Percentiles rank a stretch among this genome's conserved stretches.
These are phyloP conservation scores for Gobionotothen gibberifrons DNA, from an alignment of 2,797 vertebrate genomes.

Conservation along the genomic window DNA sequence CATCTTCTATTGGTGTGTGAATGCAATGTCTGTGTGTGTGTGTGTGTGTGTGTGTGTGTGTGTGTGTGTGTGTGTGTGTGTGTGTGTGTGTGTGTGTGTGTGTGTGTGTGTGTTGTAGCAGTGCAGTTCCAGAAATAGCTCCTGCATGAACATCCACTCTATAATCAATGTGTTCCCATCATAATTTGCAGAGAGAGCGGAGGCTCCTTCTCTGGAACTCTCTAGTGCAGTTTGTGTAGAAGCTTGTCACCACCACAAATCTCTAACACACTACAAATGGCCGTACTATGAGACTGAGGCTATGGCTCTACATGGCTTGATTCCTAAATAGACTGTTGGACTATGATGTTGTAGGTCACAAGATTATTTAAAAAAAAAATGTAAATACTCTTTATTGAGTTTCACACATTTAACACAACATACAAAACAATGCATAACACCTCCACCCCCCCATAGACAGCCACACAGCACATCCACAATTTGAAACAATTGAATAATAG, in stretches of 20 bases:
- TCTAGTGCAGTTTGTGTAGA: too few relatives aligned
- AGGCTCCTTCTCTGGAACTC: not conserved
- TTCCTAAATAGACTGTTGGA: not conserved
- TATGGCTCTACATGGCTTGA: not conserved
- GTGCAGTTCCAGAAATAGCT: constrained; percentile 37
- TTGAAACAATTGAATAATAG: too few relatives aligned
- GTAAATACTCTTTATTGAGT: too few relatives aligned
- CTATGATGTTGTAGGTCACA: not conserved
- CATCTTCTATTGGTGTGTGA: not conserved
- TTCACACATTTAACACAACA: too few relatives aligned
- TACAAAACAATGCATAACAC: too few relatives aligned
- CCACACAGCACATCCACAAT: too few relatives aligned
- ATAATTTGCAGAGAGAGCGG: constrained; percentile 28
- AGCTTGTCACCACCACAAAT: not conserved
- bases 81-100: constrained; percentile 9
- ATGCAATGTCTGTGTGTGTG: too few relatives aligned
- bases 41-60: too few relatives aligned
- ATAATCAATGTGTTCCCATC: constrained; percentile 51
- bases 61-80: too few relatives aligned
- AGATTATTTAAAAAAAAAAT: not conserved
- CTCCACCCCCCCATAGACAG: too few relatives aligned
- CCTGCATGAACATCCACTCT: constrained; percentile 38
- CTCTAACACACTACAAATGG: not conserved
- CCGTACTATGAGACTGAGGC: not conserved
- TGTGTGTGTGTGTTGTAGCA: constrained; percentile 4